Base-by-base conservation (phyloP, 1,140 invertebrate species). In the Lepeophtheirus salmonis region DNA sequence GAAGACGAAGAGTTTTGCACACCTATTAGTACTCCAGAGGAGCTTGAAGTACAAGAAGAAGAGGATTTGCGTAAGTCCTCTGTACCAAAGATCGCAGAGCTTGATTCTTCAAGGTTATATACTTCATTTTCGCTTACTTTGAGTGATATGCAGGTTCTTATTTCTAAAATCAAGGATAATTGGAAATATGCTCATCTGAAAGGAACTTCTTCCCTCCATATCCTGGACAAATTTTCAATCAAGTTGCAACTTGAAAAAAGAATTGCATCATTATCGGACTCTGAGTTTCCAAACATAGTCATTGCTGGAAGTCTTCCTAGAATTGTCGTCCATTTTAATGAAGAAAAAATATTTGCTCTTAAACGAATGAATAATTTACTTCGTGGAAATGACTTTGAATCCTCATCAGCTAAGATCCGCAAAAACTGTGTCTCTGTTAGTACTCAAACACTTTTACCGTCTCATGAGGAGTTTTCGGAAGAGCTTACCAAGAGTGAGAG, bases 201-300 rank as follows among this genome's bases (percentile, higher is more conserved):
- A 69, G 83, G 83, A 12, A 83, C 82, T 10, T 87, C 86, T 0
- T 68, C 78, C 20, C 74, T 92, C 62, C 89, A 96, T 67, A 77
- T 95, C 12, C 70, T 96, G 17, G 89, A 96, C 68, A 77, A 85
- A 65, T 94, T 95, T 68, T 90, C 82, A 66, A 92, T 95, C 65
- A 83, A 82, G 4, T 67, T 95, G 2, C 83, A 82, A 74, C 73
- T 87, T 53, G 84, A 89, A 68, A 72, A 87, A 55, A 74, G 89
- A 60, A 76, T 88, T 63, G 79, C 94, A 18, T 79, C 79, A 41
- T 89, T 86, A 16, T 74, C 77, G 56, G 88, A 94, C 75, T 86
- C 87, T 1, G 77, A 82, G 64, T 92, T 82, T 73, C 89, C 89
- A 2, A 82, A 80, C 41, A 73, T 86, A 6, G 86, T 82, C 13